Base-by-base conservation (phyloP, 2,797 vertebrate species). In the Tangara arthus region DNA sequence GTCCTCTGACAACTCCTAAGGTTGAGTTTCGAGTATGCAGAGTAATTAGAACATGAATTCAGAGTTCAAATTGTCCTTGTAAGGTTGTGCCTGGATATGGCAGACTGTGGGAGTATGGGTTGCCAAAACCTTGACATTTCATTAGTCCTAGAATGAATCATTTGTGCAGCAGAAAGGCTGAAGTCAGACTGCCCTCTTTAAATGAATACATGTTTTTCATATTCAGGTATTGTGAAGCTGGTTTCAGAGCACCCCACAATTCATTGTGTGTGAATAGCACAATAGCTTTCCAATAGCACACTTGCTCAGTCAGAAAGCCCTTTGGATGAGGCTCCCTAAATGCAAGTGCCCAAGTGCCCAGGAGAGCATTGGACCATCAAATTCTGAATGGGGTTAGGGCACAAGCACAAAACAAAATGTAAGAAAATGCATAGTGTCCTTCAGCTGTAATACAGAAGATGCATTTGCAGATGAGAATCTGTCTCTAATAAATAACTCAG, bases 121-220 rank as follows among this genome's bases (percentile, higher is more conserved):
- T 89, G 84, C 49, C 68, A 77, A 82, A 92, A 82, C 60, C 71
- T 76, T 86, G 85, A 91, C 8, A 13, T 91, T 94, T 90, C 79
- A 71, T 94, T 94, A 93, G 80, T 78, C 50, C 70, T 79, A 30
- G 72, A 83, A 93, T 93, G 88, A 96, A 81, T 94, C 77, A 91
- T 91, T 94, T 93, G 42, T 4, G 5, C 50, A 69, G 39, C 85
- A 93, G 76, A 87, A 72, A 82, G 42, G 42, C 80, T 90, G 72
- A 83, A 96, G 90, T 94, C 85, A 90, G 55, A 35, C 35, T 93
- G 82, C 61, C 77, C 93, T 93, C 72, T 94, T 80, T 69, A 77
- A 75, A 68, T 61, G 26, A 86, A 81, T 80, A 49, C 32, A 85
- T 15, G 16, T 7, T 93, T 91, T 86, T 64, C 59, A 61, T 50